Evolutionary conservation across 2,888 invertebrate genomes (phyloP).

Genomic region (Leptinotarsa tumamoca): DNA sequence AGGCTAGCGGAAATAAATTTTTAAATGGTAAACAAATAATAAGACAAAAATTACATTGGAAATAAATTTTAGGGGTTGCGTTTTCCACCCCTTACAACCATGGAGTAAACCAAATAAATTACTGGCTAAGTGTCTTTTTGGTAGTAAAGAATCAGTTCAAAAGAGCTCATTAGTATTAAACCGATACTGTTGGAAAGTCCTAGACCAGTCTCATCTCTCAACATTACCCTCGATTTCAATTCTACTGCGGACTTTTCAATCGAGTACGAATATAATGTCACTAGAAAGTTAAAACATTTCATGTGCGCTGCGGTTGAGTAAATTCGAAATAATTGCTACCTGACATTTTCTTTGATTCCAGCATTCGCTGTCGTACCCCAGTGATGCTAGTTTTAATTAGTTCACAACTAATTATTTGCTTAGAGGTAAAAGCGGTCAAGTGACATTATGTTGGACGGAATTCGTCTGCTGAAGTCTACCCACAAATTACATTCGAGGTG

Average conservation of each 20-base stretch:
- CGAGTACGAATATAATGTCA: background rate
- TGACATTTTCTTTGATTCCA: background rate
- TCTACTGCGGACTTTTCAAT: background rate
- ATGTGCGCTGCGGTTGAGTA: background rate
- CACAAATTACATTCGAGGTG: background rate
- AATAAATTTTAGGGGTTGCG: too few relatives aligned
- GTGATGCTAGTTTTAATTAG: conserved; percentile 10
- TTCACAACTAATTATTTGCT: conserved; percentile 6
- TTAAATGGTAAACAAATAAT: too few relatives aligned
- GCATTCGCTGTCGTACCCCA: background rate
- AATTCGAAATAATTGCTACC: conserved; percentile 4
- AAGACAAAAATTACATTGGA: too few relatives aligned
- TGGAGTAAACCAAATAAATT: too few relatives aligned
- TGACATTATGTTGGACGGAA: background rate
- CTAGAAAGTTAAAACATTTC: background rate
- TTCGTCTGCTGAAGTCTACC: background rate
- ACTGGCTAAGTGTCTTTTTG: too few relatives aligned
- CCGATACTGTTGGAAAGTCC: background rate
- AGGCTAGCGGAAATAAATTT: too few relatives aligned
- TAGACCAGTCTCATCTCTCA: background rate
- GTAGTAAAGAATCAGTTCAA: too few relatives aligned
- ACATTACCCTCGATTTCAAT: conserved; percentile 5
- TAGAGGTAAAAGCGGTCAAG: background rate
- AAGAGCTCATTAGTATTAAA: too few relatives aligned
- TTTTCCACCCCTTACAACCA: too few relatives aligned